Evolutionary conservation across 2,113 vertebrate species (phyloP).

Genomic region (Peromyscus leucopus): DNA sequence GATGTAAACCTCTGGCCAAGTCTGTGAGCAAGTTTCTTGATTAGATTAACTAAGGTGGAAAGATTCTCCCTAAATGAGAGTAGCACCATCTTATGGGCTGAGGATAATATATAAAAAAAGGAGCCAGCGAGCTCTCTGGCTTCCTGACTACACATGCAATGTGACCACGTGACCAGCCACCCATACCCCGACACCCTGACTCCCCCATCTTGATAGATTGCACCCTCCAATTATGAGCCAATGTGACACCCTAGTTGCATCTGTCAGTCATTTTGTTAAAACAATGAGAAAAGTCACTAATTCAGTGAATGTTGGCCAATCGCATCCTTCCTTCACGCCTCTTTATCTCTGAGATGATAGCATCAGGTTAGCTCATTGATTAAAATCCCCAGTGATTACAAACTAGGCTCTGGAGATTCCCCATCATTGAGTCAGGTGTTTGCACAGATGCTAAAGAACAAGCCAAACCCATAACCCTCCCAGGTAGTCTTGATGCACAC

Average conservation of each 20-base stretch:
- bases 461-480: background rate
- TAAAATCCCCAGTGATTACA: background rate
- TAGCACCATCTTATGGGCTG: too few species aligned
- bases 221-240: background rate
- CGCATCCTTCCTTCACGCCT: background rate
- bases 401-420: background rate
- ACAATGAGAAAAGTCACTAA: background rate
- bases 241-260: background rate
- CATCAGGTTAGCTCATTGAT: background rate
- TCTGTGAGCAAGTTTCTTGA: too few species aligned
- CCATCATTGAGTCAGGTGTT: background rate
- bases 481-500: background rate
- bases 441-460: background rate
- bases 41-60: background rate
- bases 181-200: fast-evolving
- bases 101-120: background rate
- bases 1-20: background rate
- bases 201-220: background rate
- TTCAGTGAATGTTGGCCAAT: background rate
- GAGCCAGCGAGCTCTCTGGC: background rate
- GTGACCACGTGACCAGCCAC: too few species aligned
- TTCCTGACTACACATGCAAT: background rate
- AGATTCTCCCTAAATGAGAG: background rate
- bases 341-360: background rate
- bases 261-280: background rate